Evolutionary conservation across 2,113 vertebrate genomes (phyloP), one percentile per base, ranked within the genome.

Genomic region (Promerops cafer): DNA sequence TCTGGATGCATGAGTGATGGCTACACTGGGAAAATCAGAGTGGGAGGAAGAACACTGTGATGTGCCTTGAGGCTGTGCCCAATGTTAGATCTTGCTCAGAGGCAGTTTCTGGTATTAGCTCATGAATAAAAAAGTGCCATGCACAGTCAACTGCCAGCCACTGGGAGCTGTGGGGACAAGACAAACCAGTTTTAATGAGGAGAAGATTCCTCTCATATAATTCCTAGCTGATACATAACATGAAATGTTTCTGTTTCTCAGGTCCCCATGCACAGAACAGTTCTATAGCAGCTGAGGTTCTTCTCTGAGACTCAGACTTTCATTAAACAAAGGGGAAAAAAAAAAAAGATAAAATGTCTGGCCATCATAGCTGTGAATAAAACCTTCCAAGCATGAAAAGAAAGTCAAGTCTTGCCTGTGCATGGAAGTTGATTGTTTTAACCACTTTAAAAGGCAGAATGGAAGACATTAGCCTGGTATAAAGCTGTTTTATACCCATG

Each of bases 301-400:
- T 87, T 85, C 45, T 72, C 57, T 76, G 65, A 64, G 60, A 83
- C 42, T 87, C 57, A 79, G 49, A 53, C 18, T 90, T 93, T 59
- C 70, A 85, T 82, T 85, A 94, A 91, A 87, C 24, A 71, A 79
- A 87, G 52, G 28, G 37, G 5, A n/a, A 23, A 52, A 66, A 42
- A 50, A 69, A 11, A 85, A 64, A 61, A 61, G 28, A 74, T 44
- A 61, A 93, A 88, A 74, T 50, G 13, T 77, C 65, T 95, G 53
- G 39, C 53, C 70, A 83, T 94, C 81, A 91, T 16, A 69, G 63
- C 50, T 83, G 49, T 70, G 87, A 95, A 87, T 90, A 95, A 96
- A 97, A 93, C 70, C 63, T 89, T 89, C 57, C 77, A 72, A 83
- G 61, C 82, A 94, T 63, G 63, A 87, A 84, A 96, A 95, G 83